Conservation (phyloP, 2,113 vertebrate species). For the Colistium nudipinnis region DNA sequence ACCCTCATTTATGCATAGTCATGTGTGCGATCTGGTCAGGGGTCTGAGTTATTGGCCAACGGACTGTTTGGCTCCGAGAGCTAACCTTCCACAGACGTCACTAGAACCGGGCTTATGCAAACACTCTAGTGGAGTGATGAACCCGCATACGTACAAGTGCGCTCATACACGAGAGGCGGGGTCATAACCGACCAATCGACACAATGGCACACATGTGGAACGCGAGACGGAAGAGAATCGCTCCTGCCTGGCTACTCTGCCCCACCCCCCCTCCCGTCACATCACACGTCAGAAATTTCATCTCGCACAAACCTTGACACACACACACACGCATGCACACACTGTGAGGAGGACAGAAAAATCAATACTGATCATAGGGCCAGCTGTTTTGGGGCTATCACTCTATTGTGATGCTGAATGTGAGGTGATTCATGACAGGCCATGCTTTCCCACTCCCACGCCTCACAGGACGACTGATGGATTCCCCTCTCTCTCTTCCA, state of each 20-base stretch:
- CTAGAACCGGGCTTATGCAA: conserved; percentile 54
- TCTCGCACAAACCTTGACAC: background rate
- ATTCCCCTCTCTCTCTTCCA: conserved; percentile 28
- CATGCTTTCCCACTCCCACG: conserved; percentile 57
- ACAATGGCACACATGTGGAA: conserved; percentile 62
- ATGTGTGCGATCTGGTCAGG: conserved; percentile 36
- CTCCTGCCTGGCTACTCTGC: conserved; percentile 11
- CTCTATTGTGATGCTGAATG: conserved; percentile 60
- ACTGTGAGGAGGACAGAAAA: conserved; percentile 47
- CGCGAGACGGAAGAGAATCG: conserved; percentile 58
- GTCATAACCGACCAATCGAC: conserved; percentile 63
- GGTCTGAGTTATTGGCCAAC: conserved; percentile 70
- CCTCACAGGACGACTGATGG: conserved; percentile 57
- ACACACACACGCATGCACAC: conserved; percentile 7
- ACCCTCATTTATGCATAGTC: conserved; percentile 63
- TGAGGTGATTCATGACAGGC: conserved; percentile 67
- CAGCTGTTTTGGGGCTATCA: conserved; percentile 74
- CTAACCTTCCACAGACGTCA: conserved; percentile 67
- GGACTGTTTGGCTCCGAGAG: conserved; percentile 53
- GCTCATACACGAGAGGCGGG: conserved; percentile 47
- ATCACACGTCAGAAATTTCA: too few species aligned
- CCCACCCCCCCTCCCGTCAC: background rate
- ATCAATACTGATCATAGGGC: conserved; percentile 78
- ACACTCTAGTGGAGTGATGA: conserved; percentile 64
- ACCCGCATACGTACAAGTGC: conserved; percentile 47